These are phyloP conservation scores for Cyclophora punctaria DNA, from an alignment of 2,888 invertebrate genomes.

Conservation along the genomic window DNA sequence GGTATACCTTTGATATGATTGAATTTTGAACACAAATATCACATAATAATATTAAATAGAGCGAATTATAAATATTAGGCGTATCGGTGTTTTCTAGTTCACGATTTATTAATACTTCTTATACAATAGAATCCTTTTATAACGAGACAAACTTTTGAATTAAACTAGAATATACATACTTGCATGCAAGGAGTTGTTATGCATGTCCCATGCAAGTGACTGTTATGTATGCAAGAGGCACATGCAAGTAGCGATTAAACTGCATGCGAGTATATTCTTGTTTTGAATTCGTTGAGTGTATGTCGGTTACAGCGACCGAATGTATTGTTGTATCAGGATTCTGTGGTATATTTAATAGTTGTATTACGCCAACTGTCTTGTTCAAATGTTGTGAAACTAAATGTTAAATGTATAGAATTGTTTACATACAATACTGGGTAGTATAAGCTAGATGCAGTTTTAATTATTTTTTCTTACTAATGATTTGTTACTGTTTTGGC, in stretches of 20 bases:
- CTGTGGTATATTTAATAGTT: conserved; percentile 8
- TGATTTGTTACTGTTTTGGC: conserved; percentile 75
- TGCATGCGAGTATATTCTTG: too few species aligned
- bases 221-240: too few species aligned
- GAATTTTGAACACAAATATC: conserved; percentile 40
- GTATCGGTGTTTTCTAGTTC: conserved; percentile 70
- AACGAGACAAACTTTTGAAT: too few species aligned
- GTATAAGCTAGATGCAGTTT: conserved; percentile 72
- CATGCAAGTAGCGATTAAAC: too few species aligned
- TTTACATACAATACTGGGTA: conserved; percentile 60
- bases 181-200: too few species aligned
- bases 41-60: conserved; percentile 35
- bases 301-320: conserved; percentile 11
- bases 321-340: conserved; percentile 16
- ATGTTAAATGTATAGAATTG: conserved; percentile 64
- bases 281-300: too few species aligned
- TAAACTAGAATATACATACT: too few species aligned
- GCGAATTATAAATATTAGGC: conserved; percentile 58
- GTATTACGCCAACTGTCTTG: conserved; percentile 58
- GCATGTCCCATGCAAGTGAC: too few species aligned
- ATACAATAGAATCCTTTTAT: neutral
- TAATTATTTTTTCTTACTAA: conserved; percentile 69
- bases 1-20: too few species aligned
- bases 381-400: conserved; percentile 66
- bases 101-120: conserved; percentile 43